These are phyloP conservation scores for Stramonita haemastoma DNA, from an alignment of 2,888 invertebrate genomes.

Conservation along the genomic window DNA sequence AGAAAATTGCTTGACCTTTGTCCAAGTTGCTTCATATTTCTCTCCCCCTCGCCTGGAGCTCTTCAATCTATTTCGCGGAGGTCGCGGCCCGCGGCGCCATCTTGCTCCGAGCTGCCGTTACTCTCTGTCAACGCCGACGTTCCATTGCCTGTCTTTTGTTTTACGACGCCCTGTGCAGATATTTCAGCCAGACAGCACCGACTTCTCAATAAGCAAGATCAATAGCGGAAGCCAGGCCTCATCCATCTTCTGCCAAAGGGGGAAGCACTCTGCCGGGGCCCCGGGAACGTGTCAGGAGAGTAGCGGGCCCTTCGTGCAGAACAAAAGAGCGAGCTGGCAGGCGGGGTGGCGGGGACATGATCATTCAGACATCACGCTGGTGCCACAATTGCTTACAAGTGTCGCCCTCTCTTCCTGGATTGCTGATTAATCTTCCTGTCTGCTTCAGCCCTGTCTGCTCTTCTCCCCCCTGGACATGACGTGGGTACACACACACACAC, in stretches of 20 bases:
- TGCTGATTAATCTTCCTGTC: conserved; percentile 36
- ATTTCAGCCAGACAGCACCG: conserved; percentile 43
- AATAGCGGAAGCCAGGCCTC: conserved; percentile 41
- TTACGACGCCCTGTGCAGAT: conserved; percentile 44
- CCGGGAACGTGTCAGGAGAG: conserved; percentile 38
- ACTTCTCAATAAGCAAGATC: conserved; percentile 47
- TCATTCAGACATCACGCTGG: conserved; percentile 40
- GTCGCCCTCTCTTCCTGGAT: conserved; percentile 34
- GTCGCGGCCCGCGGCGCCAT: conserved; percentile 50
- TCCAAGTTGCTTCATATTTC: conserved; percentile 51
- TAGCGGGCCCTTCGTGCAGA: conserved; percentile 39
- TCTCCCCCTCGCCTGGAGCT: conserved; percentile 47
- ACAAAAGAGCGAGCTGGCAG: conserved; percentile 23
- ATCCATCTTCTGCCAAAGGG: conserved; percentile 42
- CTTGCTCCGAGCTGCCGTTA: conserved; percentile 47
- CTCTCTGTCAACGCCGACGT: conserved; percentile 49
- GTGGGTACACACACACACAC: conserved; percentile 22
- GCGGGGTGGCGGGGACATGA: conserved; percentile 28
- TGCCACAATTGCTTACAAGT: conserved; percentile 39
- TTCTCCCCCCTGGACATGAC: conserved; percentile 14
- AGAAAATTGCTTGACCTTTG: conserved; percentile 53
- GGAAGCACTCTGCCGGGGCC: conserved; percentile 27
- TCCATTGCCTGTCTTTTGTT: conserved; percentile 47
- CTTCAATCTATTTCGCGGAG: conserved; percentile 50
- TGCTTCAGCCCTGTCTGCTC: conserved; percentile 29